phyloP scores from a whole-genome alignment of 1,140 invertebrate species.

The Oscheius sp. region DNA sequence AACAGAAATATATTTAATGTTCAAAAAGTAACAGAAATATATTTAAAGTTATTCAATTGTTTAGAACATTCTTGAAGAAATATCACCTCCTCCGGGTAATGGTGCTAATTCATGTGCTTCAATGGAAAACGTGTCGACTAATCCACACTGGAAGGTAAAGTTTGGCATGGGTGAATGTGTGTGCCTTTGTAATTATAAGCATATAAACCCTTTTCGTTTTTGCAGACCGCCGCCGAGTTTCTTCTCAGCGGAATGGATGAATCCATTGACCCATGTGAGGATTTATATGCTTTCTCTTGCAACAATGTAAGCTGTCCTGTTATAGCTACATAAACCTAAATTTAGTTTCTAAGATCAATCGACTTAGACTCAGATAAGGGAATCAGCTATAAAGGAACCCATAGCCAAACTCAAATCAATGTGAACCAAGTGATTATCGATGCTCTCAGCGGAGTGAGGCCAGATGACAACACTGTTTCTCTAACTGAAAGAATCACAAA shows the following conservation, averaged over 20 bases:
- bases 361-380: constrained; percentile 53
- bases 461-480: constrained; percentile 29
- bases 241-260: constrained; percentile 65
- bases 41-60: too few relatives aligned
- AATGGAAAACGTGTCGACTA: background rate
- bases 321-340: constrained; percentile 62
- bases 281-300: constrained; percentile 68
- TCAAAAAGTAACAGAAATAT: background rate
- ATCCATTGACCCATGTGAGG: constrained; percentile 65
- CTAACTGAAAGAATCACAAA: constrained; percentile 38
- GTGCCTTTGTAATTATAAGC: too few relatives aligned
- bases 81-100: background rate
- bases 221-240: constrained; percentile 35
- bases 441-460: constrained; percentile 16
- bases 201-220: too few relatives aligned
- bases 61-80: background rate
- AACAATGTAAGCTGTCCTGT: too few relatives aligned
- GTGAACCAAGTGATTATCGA: constrained; percentile 35
- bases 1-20: background rate
- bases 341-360: constrained; percentile 59
- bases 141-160: too few relatives aligned
- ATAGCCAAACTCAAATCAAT: constrained; percentile 40
- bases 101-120: background rate
- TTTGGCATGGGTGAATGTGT: too few relatives aligned
- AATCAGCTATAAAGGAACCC: constrained; percentile 40